Evolutionary conservation across 2,888 invertebrate genomes (phyloP).

Genomic region (Criorhina ranunculi): DNA sequence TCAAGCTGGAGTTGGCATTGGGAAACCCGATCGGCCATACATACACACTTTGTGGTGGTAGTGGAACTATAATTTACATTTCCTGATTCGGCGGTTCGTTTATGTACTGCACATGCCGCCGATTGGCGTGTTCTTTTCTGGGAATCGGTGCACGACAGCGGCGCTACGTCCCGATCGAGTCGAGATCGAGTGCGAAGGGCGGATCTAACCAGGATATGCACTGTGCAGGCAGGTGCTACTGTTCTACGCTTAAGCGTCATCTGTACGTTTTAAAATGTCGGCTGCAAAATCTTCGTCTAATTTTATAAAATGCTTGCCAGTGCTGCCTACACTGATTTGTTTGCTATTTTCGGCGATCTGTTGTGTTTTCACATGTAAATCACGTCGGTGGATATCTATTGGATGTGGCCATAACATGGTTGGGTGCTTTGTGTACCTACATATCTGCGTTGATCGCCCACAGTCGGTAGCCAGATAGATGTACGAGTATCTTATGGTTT

Average conservation of each 20-base stretch:
- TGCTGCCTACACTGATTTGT: constrained; percentile 31
- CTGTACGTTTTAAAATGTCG: constrained; percentile 35
- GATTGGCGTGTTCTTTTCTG: constrained; percentile 68
- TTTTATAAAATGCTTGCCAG: too few relatives aligned
- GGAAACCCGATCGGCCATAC: constrained; percentile 69
- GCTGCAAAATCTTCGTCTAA: background rate
- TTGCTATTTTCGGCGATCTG: constrained; percentile 2
- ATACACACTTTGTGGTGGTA: constrained; percentile 41
- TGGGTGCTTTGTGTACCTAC: background rate
- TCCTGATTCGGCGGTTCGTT: constrained; percentile 73
- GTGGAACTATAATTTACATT: constrained; percentile 74
- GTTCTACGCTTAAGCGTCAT: constrained; percentile 15
- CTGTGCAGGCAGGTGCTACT: constrained; percentile 52
- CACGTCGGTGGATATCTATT: background rate
- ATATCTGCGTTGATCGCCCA: constrained; percentile 39
- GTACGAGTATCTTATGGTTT: constrained; percentile 36
- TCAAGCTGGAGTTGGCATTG: constrained; percentile 71
- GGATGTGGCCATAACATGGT: background rate
- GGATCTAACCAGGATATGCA: constrained; percentile 55
- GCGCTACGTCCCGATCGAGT: constrained; percentile 64
- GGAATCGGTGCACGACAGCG: constrained; percentile 46
- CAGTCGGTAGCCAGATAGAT: constrained; percentile 48
- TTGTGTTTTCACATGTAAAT: background rate
- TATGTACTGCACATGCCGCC: constrained; percentile 71
- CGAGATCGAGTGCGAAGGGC: constrained; percentile 65